phyloP scores from a whole-genome alignment of 53 echinoderm and acorn worm genomes.

The Luidia sarsii region DNA sequence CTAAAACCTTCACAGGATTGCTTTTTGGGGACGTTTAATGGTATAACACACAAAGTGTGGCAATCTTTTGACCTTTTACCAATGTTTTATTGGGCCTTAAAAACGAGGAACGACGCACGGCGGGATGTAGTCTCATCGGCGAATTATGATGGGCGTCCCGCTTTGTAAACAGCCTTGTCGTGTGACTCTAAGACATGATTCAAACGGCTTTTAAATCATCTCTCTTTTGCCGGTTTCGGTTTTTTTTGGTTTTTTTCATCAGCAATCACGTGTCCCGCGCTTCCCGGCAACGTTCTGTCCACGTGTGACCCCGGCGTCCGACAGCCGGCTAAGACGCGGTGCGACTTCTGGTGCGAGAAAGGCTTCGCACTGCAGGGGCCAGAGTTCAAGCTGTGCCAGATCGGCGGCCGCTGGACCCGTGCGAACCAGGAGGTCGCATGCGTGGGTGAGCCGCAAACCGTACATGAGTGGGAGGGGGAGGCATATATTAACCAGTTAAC shows the following conservation, averaged over 20 bases:
- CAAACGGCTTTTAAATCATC: background rate
- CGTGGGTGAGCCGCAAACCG: conserved; percentile 36
- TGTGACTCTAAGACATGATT: background rate
- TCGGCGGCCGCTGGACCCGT: conserved; percentile 27
- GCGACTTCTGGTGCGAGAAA: conserved; percentile 29
- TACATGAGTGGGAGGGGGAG: no score
- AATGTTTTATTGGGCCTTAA: no score
- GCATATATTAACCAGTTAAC: no score
- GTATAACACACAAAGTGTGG: no score
- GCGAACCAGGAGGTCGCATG: conserved; percentile 16
- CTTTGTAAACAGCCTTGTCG: no score
- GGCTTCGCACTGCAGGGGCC: conserved; percentile 22
- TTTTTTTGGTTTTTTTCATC: background rate
- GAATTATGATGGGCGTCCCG: no score
- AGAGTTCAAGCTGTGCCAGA: conserved; percentile 6
- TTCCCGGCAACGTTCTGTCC: conserved; percentile 25
- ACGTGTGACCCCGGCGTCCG: background rate
- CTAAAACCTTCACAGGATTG: no score
- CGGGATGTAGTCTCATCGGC: no score
- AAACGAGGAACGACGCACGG: no score
- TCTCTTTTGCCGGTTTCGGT: background rate
- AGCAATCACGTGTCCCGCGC: conserved; percentile 37
- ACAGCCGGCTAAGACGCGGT: background rate
- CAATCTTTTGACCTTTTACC: no score
- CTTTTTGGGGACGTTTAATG: no score